Base-by-base conservation (phyloP, 2,797 vertebrate species). In the Hypotaenidia okinawae region DNA sequence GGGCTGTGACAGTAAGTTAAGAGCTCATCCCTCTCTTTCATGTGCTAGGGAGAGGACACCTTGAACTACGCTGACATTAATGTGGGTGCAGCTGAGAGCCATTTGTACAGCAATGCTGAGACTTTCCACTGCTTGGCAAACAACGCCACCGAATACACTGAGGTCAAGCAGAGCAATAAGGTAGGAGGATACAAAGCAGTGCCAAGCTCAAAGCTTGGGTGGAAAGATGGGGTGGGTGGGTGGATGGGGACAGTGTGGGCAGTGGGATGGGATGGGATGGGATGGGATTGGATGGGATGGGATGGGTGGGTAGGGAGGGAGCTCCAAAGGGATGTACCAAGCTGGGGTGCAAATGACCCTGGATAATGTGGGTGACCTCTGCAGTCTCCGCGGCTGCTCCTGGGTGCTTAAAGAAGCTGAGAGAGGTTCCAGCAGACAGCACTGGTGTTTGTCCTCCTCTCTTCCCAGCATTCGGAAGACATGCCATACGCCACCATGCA, bases 401-500 rank as follows among this genome's bases (percentile, higher is more conserved):
- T 70, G 73, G 9, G 16, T n/a, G 33, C 69, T 70, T 30, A 49
- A 57, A 78, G 37, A 6, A 32, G 18, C 43, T 0, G 1, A 51
- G 37, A 66, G 43, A 37, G 6, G 22, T 41, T 62, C 37, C 28
- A 58, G 78, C 33, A 61, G 52, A 11, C 1, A 2, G 11, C 32
- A 10, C 30, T 83, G 84, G 33, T 89, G 22, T 68, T 89, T 55
- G 27, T 59, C 14, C 21, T 10, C 2, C 18, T 76, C 22, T 14
- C 84, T 89, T 74, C 35, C 19, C 57, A 96, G 95, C 11, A 2
- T 67, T 51, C 17, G 18, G 51, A 87, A 52, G 87, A 74, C 8
- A 15, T 3, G 0, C 7, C 4, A 5, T 39, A 52, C 4, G 11
- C 45, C 80, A 37, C 0, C 0, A 5, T 80, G 51, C 6, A 2